Conservation (phyloP, 2,888 invertebrate species). For the Thereva nobilitata region DNA sequence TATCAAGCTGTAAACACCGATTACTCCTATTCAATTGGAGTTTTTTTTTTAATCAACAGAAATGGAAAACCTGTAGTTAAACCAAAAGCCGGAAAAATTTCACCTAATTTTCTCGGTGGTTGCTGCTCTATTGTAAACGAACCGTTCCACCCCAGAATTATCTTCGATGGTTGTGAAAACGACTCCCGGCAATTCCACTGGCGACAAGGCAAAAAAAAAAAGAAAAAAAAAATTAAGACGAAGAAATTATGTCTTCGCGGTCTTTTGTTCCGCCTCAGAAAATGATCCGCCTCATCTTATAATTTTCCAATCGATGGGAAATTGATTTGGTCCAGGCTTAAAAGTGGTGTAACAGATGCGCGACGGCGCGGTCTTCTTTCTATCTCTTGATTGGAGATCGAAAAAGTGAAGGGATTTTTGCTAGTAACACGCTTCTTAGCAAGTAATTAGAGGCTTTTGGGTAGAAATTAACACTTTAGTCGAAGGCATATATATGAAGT, state of each 20-base stretch:
- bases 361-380: conserved; percentile 5
- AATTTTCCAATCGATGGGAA: conserved; percentile 33
- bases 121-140: neutral
- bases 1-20: conserved; percentile 22
- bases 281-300: conserved; percentile 30
- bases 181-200: neutral
- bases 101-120: conserved; percentile 17
- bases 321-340: conserved; percentile 27
- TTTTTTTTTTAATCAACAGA: conserved; percentile 28
- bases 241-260: conserved; percentile 28
- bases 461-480: neutral
- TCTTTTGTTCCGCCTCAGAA: conserved; percentile 33
- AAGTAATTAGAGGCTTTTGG: conserved; percentile 24
- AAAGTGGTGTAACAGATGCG: too few species aligned
- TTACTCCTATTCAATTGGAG: conserved; percentile 20
- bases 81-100: conserved; percentile 10
- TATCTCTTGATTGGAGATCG: conserved; percentile 7
- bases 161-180: too few species aligned
- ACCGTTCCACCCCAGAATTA: too few species aligned
- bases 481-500: neutral
- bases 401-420: neutral
- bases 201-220: conserved; percentile 18
- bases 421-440: conserved; percentile 16
- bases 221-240: neutral
- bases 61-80: conserved; percentile 27